phyloP scores from a whole-genome alignment of 2,113 vertebrate species.

The Scytalopus superciliaris region DNA sequence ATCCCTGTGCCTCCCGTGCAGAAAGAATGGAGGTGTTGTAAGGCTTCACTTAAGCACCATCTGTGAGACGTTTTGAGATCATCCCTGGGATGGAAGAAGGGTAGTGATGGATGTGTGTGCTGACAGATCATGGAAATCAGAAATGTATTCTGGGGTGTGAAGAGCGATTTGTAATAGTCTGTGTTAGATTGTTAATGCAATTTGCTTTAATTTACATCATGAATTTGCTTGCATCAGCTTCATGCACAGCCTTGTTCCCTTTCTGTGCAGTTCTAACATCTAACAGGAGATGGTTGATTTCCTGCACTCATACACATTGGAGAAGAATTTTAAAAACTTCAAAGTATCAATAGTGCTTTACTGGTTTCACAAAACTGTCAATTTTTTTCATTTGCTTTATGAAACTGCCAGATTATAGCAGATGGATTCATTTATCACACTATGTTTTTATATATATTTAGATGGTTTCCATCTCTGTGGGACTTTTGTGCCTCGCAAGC shows the following conservation, averaged over 20 bases:
- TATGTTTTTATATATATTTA: neutral
- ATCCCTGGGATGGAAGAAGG: neutral
- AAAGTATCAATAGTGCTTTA: neutral
- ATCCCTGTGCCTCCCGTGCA: neutral
- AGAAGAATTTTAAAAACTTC: neutral
- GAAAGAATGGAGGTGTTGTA: neutral
- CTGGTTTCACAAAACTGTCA: neutral
- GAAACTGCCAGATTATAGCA: constrained; percentile 15
- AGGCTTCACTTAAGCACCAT: neutral
- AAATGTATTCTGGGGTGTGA: neutral
- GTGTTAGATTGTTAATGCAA: neutral
- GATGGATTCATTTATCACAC: constrained; percentile 24
- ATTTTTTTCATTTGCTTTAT: neutral
- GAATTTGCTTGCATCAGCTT: neutral
- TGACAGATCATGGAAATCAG: neutral
- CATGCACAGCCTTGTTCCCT: neutral
- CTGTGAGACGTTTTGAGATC: neutral
- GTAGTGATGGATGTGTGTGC: neutral
- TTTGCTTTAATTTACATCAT: neutral
- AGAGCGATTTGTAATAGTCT: neutral
- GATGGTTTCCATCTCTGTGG: neutral
- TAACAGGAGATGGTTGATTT: neutral
- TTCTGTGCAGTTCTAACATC: neutral
- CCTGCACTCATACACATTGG: neutral
- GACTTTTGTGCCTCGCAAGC: neutral